Base-by-base conservation (phyloP, 1,140 invertebrate genomes). In the Apis cerana region DNA sequence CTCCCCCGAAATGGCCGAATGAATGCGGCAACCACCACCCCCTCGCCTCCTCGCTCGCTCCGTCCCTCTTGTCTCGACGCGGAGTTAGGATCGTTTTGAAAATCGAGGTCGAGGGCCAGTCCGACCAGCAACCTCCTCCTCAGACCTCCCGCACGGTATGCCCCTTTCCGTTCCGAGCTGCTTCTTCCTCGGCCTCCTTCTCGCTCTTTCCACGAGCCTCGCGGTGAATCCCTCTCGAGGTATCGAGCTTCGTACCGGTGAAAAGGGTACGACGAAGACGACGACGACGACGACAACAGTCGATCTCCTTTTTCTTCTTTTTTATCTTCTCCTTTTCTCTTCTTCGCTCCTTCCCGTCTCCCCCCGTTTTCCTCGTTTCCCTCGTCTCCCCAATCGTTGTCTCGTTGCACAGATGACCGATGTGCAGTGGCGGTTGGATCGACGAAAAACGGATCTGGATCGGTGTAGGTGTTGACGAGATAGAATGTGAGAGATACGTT, bases 81-180 rank as follows among this genome's bases (percentile, higher is more conserved):
- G 71, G 59, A 85, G 81, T 84, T 80, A 62, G 80, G 75, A 85
- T 76, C 69, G 83, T 87, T 87, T 85, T 82, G 85, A 87, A 85
- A 87, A 87, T 85, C 83, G 85, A 87, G 85, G 85, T 87, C 85
- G 85, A 87, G 85, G 79, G 79, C 85, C 83, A 72, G 74, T 72
- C 69, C 83, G 54, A 69, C 77, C 54, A 52, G 61, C 67, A 58
- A 15, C 68, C 54, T 50, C 78, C 33, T 56, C 65, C 61, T 61
- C 56, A 61, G 54, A 67, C 52, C 58, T 56, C 58, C 52, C 8
- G 3, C 48, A 7, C 54, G 33, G 23, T 65, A 0, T 23, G 0
- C 21, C 13, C 19, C 23, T 50, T 68, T 27, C 21, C 9, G 19
- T 10, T 78, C 15, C 19, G 9, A n/a, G 27, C 17, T 64, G 5